phyloP scores from a whole-genome alignment of 2,113 vertebrate species.

The Odobenus rosmarus region DNA sequence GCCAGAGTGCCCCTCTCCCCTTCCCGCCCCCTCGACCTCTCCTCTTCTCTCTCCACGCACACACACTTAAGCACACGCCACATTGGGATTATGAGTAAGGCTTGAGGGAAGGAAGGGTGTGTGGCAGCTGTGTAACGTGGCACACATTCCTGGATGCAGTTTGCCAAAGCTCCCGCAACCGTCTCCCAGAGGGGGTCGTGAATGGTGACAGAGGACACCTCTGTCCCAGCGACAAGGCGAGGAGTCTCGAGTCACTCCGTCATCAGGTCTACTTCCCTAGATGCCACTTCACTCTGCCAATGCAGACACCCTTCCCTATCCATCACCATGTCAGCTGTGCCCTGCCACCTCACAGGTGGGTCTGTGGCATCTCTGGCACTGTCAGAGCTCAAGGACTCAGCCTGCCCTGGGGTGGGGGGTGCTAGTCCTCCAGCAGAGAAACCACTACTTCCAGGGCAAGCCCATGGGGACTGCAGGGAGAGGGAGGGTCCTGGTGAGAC shows the following conservation, averaged over 20 bases:
- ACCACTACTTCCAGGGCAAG: not conserved
- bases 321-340: not conserved
- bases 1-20: not conserved
- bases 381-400: not conserved
- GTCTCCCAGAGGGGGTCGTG: not conserved
- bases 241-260: not conserved
- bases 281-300: not conserved
- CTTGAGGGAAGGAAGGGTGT: not conserved
- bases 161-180: not conserved
- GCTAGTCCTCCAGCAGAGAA: not conserved
- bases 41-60: not conserved
- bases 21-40: not conserved
- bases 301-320: not conserved
- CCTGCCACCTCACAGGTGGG: not conserved
- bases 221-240: not conserved
- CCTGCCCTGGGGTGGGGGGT: rapidly evolving
- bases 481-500: not conserved
- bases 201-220: not conserved
- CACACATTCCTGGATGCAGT: not conserved
- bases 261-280: not conserved
- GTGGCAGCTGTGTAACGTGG: not conserved
- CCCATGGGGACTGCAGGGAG: not conserved
- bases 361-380: not conserved
- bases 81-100: not conserved
- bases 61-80: not conserved